Evolutionary conservation across 37 sponge, comb jelly and placozoan species (phyloP).

Genomic region (Amphimedon queenslandica): DNA sequence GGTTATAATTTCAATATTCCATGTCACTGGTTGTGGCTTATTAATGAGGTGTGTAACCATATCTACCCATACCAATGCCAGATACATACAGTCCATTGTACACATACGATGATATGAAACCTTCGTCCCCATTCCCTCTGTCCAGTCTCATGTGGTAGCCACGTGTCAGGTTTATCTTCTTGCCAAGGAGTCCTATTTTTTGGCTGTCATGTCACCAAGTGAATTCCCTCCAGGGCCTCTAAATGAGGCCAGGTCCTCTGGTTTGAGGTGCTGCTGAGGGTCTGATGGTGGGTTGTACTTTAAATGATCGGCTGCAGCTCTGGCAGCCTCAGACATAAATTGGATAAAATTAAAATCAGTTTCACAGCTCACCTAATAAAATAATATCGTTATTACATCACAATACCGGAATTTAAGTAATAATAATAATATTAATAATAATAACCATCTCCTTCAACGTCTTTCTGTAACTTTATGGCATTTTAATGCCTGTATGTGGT

Average conservation of each 20-base stretch:
- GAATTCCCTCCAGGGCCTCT: background rate
- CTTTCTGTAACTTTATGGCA: too few relatives aligned
- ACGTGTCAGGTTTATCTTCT: slow-evolving; percentile 51
- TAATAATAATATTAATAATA: too few relatives aligned
- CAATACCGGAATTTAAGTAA: too few relatives aligned
- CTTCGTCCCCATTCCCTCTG: slow-evolving; percentile 8
- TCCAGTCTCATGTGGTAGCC: slow-evolving; percentile 36
- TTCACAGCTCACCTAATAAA: slow-evolving; percentile 74
- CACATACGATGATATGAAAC: slow-evolving; percentile 29
- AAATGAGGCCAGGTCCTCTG: background rate
- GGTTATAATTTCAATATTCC: too few relatives aligned
- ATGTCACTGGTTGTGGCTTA: too few relatives aligned
- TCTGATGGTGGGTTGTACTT: background rate
- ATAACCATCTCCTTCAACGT: too few relatives aligned
- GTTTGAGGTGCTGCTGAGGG: background rate
- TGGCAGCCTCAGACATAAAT: slow-evolving; percentile 22
- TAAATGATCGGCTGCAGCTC: background rate
- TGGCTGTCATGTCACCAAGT: slow-evolving; percentile 31
- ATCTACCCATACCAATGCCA: slow-evolving; percentile 50
- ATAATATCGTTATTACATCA: background rate
- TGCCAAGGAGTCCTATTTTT: slow-evolving; percentile 47
- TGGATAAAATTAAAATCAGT: slow-evolving; percentile 73
- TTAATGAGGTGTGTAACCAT: slow-evolving; percentile 54
- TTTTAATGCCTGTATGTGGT: too few relatives aligned
- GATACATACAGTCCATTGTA: slow-evolving; percentile 24